A percentile compares a stretch with the other conserved stretches of the same genome.
These are phyloP conservation scores for Lasioglossum lativentre DNA, from an alignment of 2,888 invertebrate genomes.

Conservation along the genomic window DNA sequence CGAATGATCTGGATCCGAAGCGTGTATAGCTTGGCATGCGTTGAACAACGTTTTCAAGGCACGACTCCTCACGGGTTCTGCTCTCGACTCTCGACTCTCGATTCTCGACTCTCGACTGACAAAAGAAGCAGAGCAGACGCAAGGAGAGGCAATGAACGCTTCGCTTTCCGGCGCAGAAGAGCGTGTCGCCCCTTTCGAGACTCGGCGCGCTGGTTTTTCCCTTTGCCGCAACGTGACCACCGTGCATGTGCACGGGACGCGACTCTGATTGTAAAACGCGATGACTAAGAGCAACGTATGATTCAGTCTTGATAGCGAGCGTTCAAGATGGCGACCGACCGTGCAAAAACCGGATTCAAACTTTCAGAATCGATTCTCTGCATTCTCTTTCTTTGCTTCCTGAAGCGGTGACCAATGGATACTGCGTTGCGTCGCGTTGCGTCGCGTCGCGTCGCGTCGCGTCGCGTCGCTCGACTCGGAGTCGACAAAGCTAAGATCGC, in stretches of 20 bases:
- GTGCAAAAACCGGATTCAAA: slow-evolving; percentile 44
- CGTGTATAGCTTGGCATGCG: not conserved
- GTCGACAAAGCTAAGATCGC: too few species aligned
- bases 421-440: slow-evolving; percentile 2
- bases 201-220: slow-evolving; percentile 54
- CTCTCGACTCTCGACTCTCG: not conserved
- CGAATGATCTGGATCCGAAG: slow-evolving; percentile 26
- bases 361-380: slow-evolving; percentile 47
- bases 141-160: slow-evolving; percentile 71
- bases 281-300: slow-evolving; percentile 59
- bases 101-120: slow-evolving; percentile 22
- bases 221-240: slow-evolving; percentile 50
- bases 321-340: slow-evolving; percentile 48
- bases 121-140: slow-evolving; percentile 60
- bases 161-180: slow-evolving; percentile 82
- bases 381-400: slow-evolving; percentile 44
- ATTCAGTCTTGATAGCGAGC: slow-evolving; percentile 58
- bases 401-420: slow-evolving; percentile 30
- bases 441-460: too few species aligned
- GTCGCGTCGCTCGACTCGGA: too few species aligned
- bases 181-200: slow-evolving; percentile 75
- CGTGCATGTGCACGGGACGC: slow-evolving; percentile 44
- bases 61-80: slow-evolving; percentile 16
- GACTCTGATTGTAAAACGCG: slow-evolving; percentile 58
- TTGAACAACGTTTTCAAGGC: slow-evolving; percentile 40